phyloP scores from a whole-genome alignment of 2,113 vertebrate species.

The Poeciliopsis prolifica region DNA sequence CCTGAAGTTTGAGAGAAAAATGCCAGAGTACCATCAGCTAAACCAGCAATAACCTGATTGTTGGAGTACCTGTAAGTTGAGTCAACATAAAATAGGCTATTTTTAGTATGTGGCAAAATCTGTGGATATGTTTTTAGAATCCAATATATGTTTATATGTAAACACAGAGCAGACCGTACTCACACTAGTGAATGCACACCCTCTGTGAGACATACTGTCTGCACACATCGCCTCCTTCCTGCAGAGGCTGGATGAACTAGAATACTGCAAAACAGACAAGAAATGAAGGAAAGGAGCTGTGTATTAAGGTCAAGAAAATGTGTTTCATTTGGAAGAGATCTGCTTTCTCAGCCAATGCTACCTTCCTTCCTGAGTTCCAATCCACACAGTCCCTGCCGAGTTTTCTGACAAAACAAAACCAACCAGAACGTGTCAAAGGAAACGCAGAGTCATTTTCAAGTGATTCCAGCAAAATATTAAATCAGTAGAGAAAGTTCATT shows the following conservation, averaged over 20 bases:
- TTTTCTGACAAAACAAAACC: conserved; percentile 66
- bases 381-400: conserved; percentile 80
- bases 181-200: conserved; percentile 80
- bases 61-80: conserved; percentile 67
- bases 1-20: conserved; percentile 77
- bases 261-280: conserved; percentile 63
- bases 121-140: too few species aligned
- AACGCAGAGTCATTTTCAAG: conserved; percentile 7
- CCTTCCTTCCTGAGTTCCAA: conserved; percentile 85
- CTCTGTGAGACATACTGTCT: conserved; percentile 75
- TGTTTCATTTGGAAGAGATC: conserved; percentile 3
- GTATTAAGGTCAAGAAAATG: neutral
- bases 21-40: conserved; percentile 78
- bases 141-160: neutral
- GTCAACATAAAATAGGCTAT: neutral
- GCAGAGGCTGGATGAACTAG: conserved; percentile 75
- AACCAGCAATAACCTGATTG: conserved; percentile 77
- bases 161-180: conserved; percentile 35
- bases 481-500: neutral
- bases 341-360: conserved; percentile 55
- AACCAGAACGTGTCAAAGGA: conserved; percentile 22
- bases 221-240: conserved; percentile 70
- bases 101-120: neutral
- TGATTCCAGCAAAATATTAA: conserved; percentile 13
- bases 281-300: neutral